Conservation (phyloP, 2,113 vertebrate genomes). For the Haemorhous mexicanus region DNA sequence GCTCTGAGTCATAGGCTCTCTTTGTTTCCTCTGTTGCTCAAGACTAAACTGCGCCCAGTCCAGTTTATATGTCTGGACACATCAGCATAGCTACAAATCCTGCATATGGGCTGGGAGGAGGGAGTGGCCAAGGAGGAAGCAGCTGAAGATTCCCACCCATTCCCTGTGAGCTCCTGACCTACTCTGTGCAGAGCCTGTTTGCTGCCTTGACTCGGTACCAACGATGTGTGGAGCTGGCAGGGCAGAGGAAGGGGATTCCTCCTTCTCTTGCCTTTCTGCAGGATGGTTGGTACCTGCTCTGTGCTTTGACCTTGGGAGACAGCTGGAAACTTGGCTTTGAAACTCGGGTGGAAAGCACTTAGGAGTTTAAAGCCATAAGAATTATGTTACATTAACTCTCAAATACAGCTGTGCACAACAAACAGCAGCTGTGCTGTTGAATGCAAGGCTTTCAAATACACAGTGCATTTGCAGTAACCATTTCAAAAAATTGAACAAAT, state of each 20-base stretch:
- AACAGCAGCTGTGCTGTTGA: not conserved
- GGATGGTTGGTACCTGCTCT: not conserved
- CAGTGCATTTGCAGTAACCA: not conserved
- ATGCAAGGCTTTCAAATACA: not conserved
- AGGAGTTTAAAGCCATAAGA: accelerated
- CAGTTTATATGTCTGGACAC: not conserved
- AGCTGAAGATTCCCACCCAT: not conserved
- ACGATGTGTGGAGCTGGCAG: not conserved
- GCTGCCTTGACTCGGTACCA: not conserved
- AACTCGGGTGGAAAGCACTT: not conserved
- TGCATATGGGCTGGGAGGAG: not conserved
- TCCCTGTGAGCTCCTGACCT: not conserved
- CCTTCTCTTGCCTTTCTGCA: not conserved
- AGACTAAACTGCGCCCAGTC: not conserved
- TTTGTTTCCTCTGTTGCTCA: slow-evolving; percentile 35
- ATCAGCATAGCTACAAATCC: not conserved
- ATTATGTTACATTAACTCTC: not conserved
- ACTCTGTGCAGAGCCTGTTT: not conserved
- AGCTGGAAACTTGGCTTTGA: not conserved
- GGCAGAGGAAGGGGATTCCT: not conserved
- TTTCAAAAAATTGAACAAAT: not conserved
- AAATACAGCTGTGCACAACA: accelerated
- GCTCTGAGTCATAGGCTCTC: slow-evolving; percentile 48
- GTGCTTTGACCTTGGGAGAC: not conserved
- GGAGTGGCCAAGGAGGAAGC: not conserved